Base-by-base conservation (phyloP, 2,888 invertebrate species). In the Drepanosiphum platanoidis region DNA sequence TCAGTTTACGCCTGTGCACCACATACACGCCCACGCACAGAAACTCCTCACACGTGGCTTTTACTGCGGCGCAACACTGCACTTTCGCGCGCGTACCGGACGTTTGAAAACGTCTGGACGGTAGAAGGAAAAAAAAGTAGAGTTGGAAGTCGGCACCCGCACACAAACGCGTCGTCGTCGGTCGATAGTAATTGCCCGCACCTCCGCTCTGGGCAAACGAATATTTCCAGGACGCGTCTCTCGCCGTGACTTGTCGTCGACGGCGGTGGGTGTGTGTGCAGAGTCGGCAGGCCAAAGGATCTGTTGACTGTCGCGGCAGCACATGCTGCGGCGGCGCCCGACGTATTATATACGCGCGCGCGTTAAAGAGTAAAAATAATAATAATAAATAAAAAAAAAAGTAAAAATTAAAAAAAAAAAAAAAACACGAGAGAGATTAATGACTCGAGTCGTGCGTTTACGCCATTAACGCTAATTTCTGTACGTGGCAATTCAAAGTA, bases 401-500 rank as follows among this genome's bases (percentile, higher is more conserved):
- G 13, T 7, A 39, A 32, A 64, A 64, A 9, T 42, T 22, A 18
- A 42, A 61, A 34, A 15, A 64, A 61, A 32, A 64, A 64, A 68
- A 34, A 46, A 36, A 70, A 34, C n/a, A 27, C 52, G 58, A n/a
- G 42, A 68, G 74, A 68, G 66, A 84, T 84, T 84, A 84, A 84
- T 84, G 84, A 84, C 84, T 77, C 83, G 66, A 36, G 74, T 83
- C 75, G 84, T 66, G 84, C 84, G 84, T 84, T 84, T 84, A 84
- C 84, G 84, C 84, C 77, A 84, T 84, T 84, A 84, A 77, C 75
- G 84, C 84, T 84, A 84, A 84, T 84, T 84, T 77, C 84, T 34
- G 66, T 22, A 52, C 36, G 68, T 52, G 83, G 83, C 18, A 36
- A 77, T 84, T 68, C 68, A 84, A 77, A 84, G 77, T 68, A 77